Evolutionary conservation across 2,797 vertebrate genomes (phyloP).

Genomic region (Darevskia nairensis): DNA sequence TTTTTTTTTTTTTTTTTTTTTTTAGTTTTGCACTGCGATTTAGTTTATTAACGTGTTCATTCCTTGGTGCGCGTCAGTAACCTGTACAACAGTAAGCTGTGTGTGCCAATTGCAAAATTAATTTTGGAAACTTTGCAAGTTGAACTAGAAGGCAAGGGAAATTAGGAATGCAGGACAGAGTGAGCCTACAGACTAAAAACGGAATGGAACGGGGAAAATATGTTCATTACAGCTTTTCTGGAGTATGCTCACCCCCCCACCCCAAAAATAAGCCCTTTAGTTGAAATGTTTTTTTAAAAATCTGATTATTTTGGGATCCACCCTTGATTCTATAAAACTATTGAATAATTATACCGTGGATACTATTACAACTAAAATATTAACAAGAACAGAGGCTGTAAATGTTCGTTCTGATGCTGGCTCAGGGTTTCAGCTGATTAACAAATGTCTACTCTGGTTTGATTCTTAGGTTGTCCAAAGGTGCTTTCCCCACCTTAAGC

Average conservation of each 20-base stretch:
- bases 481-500: no score
- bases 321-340: no score
- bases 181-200: background rate
- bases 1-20: no score
- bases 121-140: background rate
- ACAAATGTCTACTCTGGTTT: background rate
- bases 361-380: background rate
- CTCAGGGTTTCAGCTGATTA: background rate
- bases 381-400: background rate
- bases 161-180: background rate
- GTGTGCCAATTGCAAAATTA: background rate
- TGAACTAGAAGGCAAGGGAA: background rate
- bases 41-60: background rate
- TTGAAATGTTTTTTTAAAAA: background rate
- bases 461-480: background rate
- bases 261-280: background rate
- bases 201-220: background rate
- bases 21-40: background rate
- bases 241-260: background rate
- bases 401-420: background rate
- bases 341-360: background rate
- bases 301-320: background rate
- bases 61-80: background rate
- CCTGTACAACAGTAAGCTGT: no score
- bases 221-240: background rate